Percentiles rank a stretch among this genome's conserved stretches.
These are phyloP conservation scores for Paramuricea clavata DNA, from an alignment of 92 coral and sea anemone species.

Conservation along the genomic window DNA sequence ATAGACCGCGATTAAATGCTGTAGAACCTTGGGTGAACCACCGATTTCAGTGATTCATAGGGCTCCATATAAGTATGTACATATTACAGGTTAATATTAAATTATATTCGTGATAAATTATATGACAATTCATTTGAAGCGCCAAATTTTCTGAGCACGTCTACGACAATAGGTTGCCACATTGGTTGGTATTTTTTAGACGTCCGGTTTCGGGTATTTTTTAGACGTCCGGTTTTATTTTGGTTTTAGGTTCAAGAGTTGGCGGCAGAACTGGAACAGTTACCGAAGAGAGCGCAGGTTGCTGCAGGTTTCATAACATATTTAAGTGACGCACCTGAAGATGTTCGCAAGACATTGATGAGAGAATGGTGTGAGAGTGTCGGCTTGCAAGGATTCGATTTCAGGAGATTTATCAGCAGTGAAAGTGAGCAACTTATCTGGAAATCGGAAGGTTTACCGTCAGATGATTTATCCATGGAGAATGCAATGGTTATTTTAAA, in stretches of 20 bases:
- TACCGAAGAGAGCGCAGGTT: slow-evolving; percentile 93
- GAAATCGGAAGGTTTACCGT: slow-evolving; percentile 98
- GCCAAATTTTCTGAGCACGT: no score
- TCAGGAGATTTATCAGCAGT: slow-evolving; percentile 97
- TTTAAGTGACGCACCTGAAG: slow-evolving; percentile 98
- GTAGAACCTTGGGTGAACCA: no score
- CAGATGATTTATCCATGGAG: slow-evolving; percentile 99
- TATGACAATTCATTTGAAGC: no score
- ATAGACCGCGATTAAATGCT: no score
- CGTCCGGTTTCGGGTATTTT: no score
- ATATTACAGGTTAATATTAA: no score
- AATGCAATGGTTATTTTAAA: slow-evolving; percentile 95
- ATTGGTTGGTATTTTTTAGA: no score
- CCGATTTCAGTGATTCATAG: no score
- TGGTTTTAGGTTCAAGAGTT: slow-evolving; percentile 87
- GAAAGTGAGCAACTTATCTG: slow-evolving; percentile 98
- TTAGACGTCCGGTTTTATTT: no score
- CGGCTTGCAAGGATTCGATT: slow-evolving; percentile 94
- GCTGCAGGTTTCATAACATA: slow-evolving; percentile 99
- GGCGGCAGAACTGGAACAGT: slow-evolving; percentile 94
- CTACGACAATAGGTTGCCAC: no score
- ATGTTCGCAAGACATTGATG: slow-evolving; percentile 89
- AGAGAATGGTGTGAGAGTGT: slow-evolving; percentile 90
- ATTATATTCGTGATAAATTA: no score
- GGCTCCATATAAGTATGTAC: no score